phyloP scores from a whole-genome alignment of 2,888 invertebrate genomes.

The Leptinotarsa peninsularis region DNA sequence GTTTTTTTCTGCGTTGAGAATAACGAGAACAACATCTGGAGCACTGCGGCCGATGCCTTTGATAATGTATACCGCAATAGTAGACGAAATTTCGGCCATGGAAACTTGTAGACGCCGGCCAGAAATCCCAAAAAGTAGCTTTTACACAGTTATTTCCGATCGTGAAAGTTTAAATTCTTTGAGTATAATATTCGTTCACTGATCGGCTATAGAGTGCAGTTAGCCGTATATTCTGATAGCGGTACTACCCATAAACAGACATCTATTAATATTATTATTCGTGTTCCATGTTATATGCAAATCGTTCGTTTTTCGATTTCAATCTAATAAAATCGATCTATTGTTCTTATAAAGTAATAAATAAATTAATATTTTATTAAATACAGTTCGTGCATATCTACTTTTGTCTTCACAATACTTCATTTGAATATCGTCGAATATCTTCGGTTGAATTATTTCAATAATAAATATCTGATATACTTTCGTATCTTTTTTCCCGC shows the following conservation, averaged over 20 bases:
- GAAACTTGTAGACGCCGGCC: too few species aligned
- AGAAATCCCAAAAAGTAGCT: too few species aligned
- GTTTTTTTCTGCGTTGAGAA: too few species aligned
- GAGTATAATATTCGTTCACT: not conserved
- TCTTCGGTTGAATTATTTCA: conserved; percentile 55
- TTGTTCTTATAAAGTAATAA: conserved; percentile 65
- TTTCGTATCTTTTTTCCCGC: conserved; percentile 12
- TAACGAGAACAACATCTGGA: too few species aligned
- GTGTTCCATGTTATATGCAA: conserved; percentile 62
- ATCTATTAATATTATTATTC: conserved; percentile 59
- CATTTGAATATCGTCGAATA: conserved; percentile 64
- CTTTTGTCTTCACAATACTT: conserved; percentile 59
- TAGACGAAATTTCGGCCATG: too few species aligned
- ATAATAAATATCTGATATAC: conserved; percentile 52
- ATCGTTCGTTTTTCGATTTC: conserved; percentile 60
- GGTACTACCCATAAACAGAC: conserved; percentile 48
- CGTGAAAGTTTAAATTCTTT: too few species aligned
- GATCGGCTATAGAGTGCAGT: not conserved
- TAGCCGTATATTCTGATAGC: conserved; percentile 20
- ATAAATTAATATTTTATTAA: conserved; percentile 64
- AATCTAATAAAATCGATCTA: conserved; percentile 66
- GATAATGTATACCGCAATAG: too few species aligned
- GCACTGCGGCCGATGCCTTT: too few species aligned
- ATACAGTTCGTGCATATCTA: conserved; percentile 58
- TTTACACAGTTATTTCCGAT: too few species aligned